Evolutionary conservation across 2,888 invertebrate genomes (phyloP).

Genomic region (Drosophila longiperda): DNA sequence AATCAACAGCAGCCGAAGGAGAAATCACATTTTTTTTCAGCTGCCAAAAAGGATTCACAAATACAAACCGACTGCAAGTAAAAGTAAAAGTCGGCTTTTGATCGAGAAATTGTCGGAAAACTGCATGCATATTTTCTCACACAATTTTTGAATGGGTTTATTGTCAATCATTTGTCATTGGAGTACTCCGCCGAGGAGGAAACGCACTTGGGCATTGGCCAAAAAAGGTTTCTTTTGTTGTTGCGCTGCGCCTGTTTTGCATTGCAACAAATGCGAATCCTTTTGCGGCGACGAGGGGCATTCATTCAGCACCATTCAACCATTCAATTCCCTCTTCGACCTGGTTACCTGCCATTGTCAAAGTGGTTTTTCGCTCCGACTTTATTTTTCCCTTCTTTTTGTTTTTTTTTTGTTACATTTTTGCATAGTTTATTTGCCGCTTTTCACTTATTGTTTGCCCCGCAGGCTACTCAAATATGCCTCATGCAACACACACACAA

Average conservation of each 20-base stretch:
- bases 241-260: constrained; percentile 76
- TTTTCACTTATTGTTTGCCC: constrained; percentile 30
- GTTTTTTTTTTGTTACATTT: constrained; percentile 68
- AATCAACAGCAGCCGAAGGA: constrained; percentile 39
- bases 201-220: constrained; percentile 22
- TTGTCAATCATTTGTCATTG: constrained; percentile 59
- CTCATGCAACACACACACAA: not conserved
- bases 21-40: constrained; percentile 49
- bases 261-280: constrained; percentile 53
- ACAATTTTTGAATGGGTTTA: constrained; percentile 39
- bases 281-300: constrained; percentile 43
- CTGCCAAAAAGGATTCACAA: constrained; percentile 41
- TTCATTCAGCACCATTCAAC: constrained; percentile 38
- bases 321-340: constrained; percentile 6
- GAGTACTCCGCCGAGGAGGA: constrained; percentile 30
- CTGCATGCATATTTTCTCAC: constrained; percentile 43
- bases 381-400: constrained; percentile 21
- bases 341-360: constrained; percentile 50
- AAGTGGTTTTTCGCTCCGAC: constrained; percentile 36
- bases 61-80: not conserved
- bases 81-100: constrained; percentile 58
- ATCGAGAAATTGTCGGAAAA: constrained; percentile 54
- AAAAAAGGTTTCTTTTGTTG: constrained; percentile 45
- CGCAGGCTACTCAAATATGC: constrained; percentile 47
- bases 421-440: constrained; percentile 61